A percentile compares a stretch with the other conserved stretches of the same genome.
Conservation (phyloP, 2,888 invertebrate genomes). For the Thecophora atra region DNA sequence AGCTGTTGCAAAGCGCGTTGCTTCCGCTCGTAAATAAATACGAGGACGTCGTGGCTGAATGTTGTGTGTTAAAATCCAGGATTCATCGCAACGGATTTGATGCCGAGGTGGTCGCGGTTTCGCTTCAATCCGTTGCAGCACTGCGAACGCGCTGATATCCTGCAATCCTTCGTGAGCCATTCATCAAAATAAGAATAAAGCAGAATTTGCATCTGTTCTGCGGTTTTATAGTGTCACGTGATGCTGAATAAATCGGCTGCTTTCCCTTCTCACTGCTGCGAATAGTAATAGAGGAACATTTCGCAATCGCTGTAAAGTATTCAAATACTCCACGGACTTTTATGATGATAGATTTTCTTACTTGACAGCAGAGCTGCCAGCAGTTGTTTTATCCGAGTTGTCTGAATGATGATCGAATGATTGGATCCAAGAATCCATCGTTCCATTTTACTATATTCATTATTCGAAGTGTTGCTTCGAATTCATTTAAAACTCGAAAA, state of each 20-base stretch:
- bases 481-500: no score
- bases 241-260: not conserved
- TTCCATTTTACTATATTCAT: no score
- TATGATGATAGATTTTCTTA: not conserved
- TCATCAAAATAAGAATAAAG: conserved; percentile 28
- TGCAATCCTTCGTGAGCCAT: conserved; percentile 25
- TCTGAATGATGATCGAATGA: no score
- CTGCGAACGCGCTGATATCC: conserved; percentile 1
- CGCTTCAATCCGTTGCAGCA: conserved; percentile 14
- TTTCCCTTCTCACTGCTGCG: not conserved
- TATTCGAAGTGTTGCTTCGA: no score
- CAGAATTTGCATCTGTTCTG: conserved; percentile 20
- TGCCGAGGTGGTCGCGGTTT: conserved; percentile 25
- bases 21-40: conserved; percentile 6
- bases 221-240: conserved; percentile 25
- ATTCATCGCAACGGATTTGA: conserved; percentile 26
- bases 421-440: no score
- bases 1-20: not conserved
- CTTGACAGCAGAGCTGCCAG: no score
- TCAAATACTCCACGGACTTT: not conserved
- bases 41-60: not conserved
- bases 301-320: no score
- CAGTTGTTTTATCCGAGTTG: no score
- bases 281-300: no score
- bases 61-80: not conserved